These are phyloP conservation scores for Entosphenus tridentatus DNA, from an alignment of 2,113 vertebrate genomes.

Conservation along the genomic window DNA sequence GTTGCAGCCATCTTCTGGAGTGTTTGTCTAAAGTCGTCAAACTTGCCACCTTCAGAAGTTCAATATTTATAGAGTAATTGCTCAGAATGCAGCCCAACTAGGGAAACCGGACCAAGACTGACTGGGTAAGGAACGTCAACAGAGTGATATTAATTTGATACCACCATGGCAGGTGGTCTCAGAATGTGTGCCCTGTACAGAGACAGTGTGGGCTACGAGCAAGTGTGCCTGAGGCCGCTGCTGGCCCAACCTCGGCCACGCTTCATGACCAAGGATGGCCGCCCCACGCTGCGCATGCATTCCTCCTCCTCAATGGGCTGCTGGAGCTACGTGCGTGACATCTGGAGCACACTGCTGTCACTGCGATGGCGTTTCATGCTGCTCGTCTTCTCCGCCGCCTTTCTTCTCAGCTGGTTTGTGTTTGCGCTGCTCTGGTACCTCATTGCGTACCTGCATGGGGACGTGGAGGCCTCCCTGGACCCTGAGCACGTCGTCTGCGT, in stretches of 20 bases:
- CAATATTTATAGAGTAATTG: too few relatives aligned
- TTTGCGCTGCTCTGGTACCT: constrained; percentile 90
- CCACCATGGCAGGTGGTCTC: too few relatives aligned
- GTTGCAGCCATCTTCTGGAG: too few relatives aligned
- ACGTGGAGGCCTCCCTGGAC: constrained; percentile 47
- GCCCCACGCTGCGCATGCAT: constrained; percentile 30
- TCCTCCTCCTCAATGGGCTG: constrained; percentile 29
- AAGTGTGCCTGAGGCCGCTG: constrained; percentile 15
- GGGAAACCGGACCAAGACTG: too few relatives aligned
- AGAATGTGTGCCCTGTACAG: too few relatives aligned
- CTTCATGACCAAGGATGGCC: constrained; percentile 76
- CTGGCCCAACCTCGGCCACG: constrained; percentile 32
- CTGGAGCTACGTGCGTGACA: constrained; percentile 37
- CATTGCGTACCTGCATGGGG: constrained; percentile 71
- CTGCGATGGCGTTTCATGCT: constrained; percentile 95
- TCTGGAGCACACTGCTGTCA: constrained; percentile 70
- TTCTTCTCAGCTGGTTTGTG: constrained; percentile 75
- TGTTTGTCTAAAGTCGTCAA: too few relatives aligned
- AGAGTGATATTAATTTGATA: too few relatives aligned
- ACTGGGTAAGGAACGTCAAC: too few relatives aligned
- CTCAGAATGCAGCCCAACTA: too few relatives aligned
- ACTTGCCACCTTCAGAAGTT: too few relatives aligned
- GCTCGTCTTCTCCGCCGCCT: constrained; percentile 64
- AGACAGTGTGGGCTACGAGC: too few relatives aligned
- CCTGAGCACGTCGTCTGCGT: constrained; percentile 79